Base-by-base conservation (phyloP, 2,113 vertebrate species). In the Corythoichthys intestinalis region DNA sequence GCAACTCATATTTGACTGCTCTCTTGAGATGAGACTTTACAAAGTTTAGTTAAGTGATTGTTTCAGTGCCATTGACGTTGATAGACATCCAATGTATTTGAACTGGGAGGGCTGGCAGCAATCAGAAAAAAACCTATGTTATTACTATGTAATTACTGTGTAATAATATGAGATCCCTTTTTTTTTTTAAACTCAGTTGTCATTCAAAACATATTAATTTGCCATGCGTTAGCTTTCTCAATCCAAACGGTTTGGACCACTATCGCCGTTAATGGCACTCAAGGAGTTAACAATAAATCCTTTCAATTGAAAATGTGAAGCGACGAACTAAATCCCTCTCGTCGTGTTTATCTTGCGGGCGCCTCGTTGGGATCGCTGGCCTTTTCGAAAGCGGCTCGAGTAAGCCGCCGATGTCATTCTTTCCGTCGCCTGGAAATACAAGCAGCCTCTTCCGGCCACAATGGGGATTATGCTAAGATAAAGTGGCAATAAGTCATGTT, bases 371-470 rank as follows among this genome's bases (percentile, higher is more conserved):
- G 76, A 87, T 85, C 77, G 73, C 70, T 78, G 76, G 81, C 80
- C 84, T 88, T 58, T 83, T 83, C 76, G 20, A 86, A 84, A 85
- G 83, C 86, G 83, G 88, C 88, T 91, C 91, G 86, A 77, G 54
- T 72, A 84, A 70, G 49, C 56, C 20, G 3, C 50, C 50, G 10
- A 6, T 69, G 73, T 75, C 79, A 17, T 80, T 66, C 77, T 14
- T 10, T 14, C 59, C 78, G 72, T 86, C 70, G 56, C 12, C 69
- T 34, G 41, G 74, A 80, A 80, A 78, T 70, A 69, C 73, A 84
- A 77, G 53, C 65, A 8, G 62, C 58, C 74, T 84, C 69, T 76
- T 79, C 66, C 48, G 6, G 59, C 59, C 70, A 78, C 86, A 85
- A 56, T 46, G 62, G 76, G 87, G 89, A 91, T 91, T 89, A 89